Base-by-base conservation (phyloP, 2,797 vertebrate genomes). In the Eupleurogrammus muticus region DNA sequence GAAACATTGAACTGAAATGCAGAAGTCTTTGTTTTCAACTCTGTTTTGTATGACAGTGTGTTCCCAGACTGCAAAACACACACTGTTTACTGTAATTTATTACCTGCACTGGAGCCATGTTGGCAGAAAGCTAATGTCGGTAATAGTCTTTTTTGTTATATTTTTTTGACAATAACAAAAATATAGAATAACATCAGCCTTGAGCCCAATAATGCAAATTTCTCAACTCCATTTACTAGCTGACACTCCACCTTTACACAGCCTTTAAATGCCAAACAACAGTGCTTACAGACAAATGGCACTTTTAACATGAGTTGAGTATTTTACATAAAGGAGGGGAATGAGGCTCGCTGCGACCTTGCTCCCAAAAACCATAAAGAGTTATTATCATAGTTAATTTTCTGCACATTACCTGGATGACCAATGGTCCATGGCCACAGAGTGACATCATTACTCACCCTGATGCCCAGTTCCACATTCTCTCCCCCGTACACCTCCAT, bases 401-500 rank as follows among this genome's bases (percentile, higher is more conserved):
- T 62, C 73, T 52, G 67, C 77, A 84, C 75, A 87, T 89, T 85
- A 85, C 76, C 79, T 62, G 77, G 64, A 69, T 87, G 86, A 92
- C 83, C 77, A 73, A 81, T 79, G 66, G 73, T 54, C 73, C 54
- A 47, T 57, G 64, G 60, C 80, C 83, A 53, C 49, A 4, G 64
- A 60, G 32, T 65, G 55, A 86, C 50, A 54, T 19, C 14, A 66
- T 87, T 87, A 92, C 96, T 98, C 93, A 99, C 98, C 95, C 98
- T 95, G 84, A 99, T 95, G 36, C 96, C 97, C 0, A 99, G 96
- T 90, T 99, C 98, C 53, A 99, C 98, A 14, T 99, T 99, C 83
- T 99, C 98, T 64, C 98, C 97, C 54, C 98, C 98, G 0, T 99
- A 99, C 36, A 99, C 95, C 86, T 99, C 97, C 97, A 99, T 99